Conservation (phyloP, 64 coral and sea anemone species). For the Stichodactyla helianthus region DNA sequence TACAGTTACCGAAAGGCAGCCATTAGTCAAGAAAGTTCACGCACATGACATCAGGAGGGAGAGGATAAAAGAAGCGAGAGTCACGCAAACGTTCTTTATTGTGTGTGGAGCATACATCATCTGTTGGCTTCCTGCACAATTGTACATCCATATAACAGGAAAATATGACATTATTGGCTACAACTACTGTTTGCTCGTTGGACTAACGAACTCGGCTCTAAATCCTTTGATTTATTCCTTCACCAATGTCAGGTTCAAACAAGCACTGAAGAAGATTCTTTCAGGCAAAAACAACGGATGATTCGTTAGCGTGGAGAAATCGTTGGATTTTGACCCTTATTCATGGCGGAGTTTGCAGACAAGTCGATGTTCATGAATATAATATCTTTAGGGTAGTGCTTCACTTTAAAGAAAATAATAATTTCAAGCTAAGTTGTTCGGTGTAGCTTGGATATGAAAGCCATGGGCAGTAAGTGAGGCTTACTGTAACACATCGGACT, state of each 20-base stretch:
- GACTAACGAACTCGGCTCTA: neutral
- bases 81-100: neutral
- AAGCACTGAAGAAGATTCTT: neutral
- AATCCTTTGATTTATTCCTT: conserved; percentile 6
- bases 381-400: no score
- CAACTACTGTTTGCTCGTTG: neutral
- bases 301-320: no score
- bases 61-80: neutral
- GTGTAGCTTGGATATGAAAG: no score
- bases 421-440: no score
- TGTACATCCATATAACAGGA: neutral
- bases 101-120: neutral
- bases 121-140: neutral
- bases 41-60: neutral
- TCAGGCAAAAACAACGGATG: no score
- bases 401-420: no score
- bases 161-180: neutral
- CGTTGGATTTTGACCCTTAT: no score
- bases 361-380: no score
- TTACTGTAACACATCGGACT: no score
- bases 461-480: no score
- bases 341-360: no score
- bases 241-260: neutral
- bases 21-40: neutral
- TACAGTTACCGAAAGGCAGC: neutral